Evolutionary conservation across 2,113 vertebrate species (phyloP), one percentile per base, ranked within the genome.

Genomic region (Corythornis vintsioides): DNA sequence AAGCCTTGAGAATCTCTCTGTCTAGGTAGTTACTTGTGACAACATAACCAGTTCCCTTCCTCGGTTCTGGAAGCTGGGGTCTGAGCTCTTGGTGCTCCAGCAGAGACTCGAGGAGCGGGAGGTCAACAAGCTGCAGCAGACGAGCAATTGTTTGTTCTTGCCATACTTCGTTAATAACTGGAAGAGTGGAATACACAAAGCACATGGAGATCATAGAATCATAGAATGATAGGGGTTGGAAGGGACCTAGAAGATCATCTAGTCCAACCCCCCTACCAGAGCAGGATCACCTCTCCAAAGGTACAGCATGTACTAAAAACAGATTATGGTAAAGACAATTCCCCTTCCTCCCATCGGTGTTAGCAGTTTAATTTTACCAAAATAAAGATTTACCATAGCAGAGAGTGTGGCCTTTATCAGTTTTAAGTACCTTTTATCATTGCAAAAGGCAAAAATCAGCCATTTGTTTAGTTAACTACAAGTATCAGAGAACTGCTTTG

Each of bases 161-260:
- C 99, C 99, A 99, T 76, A 99, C 98, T 97, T 99, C 98, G 64
- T 98, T 97, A 95, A 99, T 98, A 94, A 99, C 99, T 99, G 93
- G 71, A 60, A 72, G 61, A 48, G 83, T 69, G 22, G 33, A 86
- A 42, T 31, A 43, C 56, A 79, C 21, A 81, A 67, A 75, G 40
- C 40, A 82, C 63, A 56, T 1, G 2, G 92, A 87, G 29, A 83
- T 53, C 33, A 33, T 33, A 33, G 33, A 33, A 33, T 33, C 33
- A 33, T 33, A 33, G 33, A 33, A 33, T 33, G 33, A 33, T 33
- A 33, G 33, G 33, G 33, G 33, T 33, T 33, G 33, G 33, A 33
- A 33, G 33, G 33, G 33, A 33, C 33, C 33, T 33, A 33, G 33
- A 33, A 33, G 33, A 33, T 33, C 33, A 33, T 33, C 33, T 33